Evolutionary conservation across 2,113 vertebrate species (phyloP), one percentile per base, ranked within the genome.

Genomic region (Camelus bactrianus): DNA sequence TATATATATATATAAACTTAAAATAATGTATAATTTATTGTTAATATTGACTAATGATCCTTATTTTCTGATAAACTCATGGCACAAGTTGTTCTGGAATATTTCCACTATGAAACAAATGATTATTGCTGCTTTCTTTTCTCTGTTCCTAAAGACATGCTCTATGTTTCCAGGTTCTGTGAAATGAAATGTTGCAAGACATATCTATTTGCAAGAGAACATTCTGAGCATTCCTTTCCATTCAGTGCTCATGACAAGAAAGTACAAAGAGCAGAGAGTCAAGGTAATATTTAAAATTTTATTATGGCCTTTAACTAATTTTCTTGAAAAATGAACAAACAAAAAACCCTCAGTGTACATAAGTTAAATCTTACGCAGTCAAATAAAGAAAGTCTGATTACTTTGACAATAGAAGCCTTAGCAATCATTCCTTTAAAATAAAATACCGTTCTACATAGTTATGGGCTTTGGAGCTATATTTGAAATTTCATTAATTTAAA

Each of bases 381-480:
- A 83, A 85, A 62, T 76, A 83, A 80, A 54, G 30, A 75, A 46
- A 92, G 35, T 38, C 16, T 85, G 62, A 76, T 97, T 94, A 81
- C 91, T 93, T 93, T 91, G 16, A 64, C 32, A 52, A 89, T 26
- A 65, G 20, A 76, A 82, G 38, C 16, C 38, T 93, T 89, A 38
- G 12, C 11, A 65, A 15, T 93, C 10, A 85, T 85, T 81, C 14
- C 20, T 62, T 81, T 64, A 83, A 79, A 82, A 65, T 64, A 83
- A 79, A 82, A 65, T 42, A 38, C 13, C 60, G 2, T 3, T 77
- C 8, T 28, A 50, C 56, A 20, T 64, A 24, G 3, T 72, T 52
- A 52, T 15, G 42, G 72, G 19, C 9, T 46, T 90, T 62, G 42
- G 26, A 32, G 22, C 11, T 76, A 10, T 76, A 22, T 65, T 26